phyloP scores from a whole-genome alignment of 2,113 vertebrate genomes.

The Cynocephalus volans region DNA sequence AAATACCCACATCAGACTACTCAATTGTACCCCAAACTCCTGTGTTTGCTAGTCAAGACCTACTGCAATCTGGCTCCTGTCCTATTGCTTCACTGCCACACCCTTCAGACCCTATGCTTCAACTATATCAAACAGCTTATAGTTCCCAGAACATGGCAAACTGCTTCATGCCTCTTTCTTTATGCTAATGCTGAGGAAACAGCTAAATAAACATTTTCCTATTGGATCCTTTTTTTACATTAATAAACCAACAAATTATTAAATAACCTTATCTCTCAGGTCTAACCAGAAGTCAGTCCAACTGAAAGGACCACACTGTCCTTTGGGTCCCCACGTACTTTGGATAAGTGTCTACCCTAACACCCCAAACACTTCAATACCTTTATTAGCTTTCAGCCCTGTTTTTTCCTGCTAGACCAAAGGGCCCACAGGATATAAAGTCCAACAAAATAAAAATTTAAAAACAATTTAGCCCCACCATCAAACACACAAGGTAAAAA shows the following conservation, averaged over 20 bases:
- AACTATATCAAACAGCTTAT: background rate
- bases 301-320: background rate
- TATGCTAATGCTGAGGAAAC: background rate
- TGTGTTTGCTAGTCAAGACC: background rate
- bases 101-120: background rate
- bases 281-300: background rate
- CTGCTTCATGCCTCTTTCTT: background rate
- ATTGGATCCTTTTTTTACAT: background rate
- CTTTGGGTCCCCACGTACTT: background rate
- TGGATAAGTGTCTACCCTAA: background rate
- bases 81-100: background rate
- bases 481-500: background rate
- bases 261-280: background rate
- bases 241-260: slow-evolving; percentile 7
- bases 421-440: slow-evolving; percentile 16
- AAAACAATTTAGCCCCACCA: background rate
- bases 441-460: slow-evolving; percentile 25
- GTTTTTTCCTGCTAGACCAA: background rate
- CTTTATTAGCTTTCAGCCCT: background rate
- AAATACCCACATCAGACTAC: background rate
- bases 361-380: background rate
- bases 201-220: no score
- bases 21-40: background rate
- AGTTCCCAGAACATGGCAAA: background rate
- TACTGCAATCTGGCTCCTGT: background rate